phyloP scores from a whole-genome alignment of 2,113 vertebrate species.

The Cygnus atratus region DNA sequence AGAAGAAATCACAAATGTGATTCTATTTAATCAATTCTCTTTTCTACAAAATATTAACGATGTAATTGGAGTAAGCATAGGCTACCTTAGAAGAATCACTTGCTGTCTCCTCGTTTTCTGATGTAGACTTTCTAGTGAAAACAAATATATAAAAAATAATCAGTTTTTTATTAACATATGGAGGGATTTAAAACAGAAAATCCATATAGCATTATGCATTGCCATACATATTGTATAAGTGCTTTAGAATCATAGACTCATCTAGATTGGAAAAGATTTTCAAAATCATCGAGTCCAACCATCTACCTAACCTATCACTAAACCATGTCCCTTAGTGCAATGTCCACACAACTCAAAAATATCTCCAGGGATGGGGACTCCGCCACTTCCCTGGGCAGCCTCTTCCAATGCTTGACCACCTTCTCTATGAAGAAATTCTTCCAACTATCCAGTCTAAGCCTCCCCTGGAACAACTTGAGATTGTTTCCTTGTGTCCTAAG shows the following conservation, averaged over 20 bases:
- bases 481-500: background rate
- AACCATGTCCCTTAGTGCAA: background rate
- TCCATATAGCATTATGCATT: background rate
- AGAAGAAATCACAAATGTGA: background rate
- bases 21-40: background rate
- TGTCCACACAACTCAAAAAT: background rate
- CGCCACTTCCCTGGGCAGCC: background rate
- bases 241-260: background rate
- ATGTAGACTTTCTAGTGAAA: conserved; percentile 57
- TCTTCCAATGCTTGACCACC: background rate
- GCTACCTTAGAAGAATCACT: conserved; percentile 69
- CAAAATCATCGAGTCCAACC: background rate
- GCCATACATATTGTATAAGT: background rate
- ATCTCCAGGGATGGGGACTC: background rate
- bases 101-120: conserved; percentile 39
- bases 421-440: background rate
- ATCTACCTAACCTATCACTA: background rate
- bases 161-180: background rate
- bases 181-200: conserved; percentile 3
- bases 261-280: background rate
- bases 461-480: background rate
- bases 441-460: background rate
- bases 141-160: background rate
- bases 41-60: background rate
- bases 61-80: background rate